phyloP scores from a whole-genome alignment of 1,140 invertebrate genomes.

The Macrotrachela quadricornifera region DNA sequence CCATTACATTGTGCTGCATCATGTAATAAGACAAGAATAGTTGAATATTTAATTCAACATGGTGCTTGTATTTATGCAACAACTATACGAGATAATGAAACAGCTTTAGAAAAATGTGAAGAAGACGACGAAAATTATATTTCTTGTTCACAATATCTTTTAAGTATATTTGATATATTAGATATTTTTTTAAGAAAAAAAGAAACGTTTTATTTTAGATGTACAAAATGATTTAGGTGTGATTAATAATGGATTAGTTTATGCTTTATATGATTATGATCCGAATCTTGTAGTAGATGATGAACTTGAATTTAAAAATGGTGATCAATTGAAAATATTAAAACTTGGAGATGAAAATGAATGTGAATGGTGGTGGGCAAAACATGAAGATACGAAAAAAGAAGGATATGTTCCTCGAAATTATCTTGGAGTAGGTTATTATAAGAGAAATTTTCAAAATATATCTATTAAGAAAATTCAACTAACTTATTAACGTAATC shows the following conservation, averaged over 20 bases:
- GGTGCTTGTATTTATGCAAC: conserved; percentile 95
- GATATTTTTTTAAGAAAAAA: no score
- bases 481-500: no score
- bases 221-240: conserved; percentile 89
- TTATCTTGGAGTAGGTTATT: no score
- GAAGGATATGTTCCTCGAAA: no score
- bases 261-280: conserved; percentile 78
- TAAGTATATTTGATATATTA: conserved; percentile 35
- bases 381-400: no score
- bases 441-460: no score
- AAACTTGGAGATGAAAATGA: no score
- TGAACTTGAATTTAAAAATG: conserved; percentile 64
- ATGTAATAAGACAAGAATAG: conserved; percentile 96
- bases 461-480: no score
- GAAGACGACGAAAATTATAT: conserved; percentile 94
- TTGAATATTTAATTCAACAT: conserved; percentile 84
- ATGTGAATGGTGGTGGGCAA: no score
- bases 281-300: conserved; percentile 53
- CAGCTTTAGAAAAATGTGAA: conserved; percentile 91
- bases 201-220: no score
- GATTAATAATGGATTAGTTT: conserved; percentile 71
- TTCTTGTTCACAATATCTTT: conserved; percentile 81
- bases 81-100: conserved; percentile 88
- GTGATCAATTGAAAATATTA: conserved; percentile 61
- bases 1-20: conserved; percentile 95